Evolutionary conservation across 2,888 invertebrate genomes (phyloP).

Genomic region (Myathropa florea): DNA sequence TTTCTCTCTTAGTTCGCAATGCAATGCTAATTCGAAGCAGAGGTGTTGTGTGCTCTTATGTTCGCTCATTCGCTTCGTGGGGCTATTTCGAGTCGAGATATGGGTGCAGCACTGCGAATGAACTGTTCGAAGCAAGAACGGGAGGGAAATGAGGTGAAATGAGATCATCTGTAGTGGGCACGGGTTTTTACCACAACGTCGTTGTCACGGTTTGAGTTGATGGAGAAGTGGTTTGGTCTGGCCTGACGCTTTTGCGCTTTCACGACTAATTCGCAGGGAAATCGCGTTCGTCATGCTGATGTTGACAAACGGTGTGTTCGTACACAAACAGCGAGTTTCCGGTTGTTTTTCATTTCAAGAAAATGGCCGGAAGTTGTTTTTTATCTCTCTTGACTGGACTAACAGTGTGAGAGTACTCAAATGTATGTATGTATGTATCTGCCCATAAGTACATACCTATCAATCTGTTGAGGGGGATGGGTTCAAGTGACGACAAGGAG

Average conservation of each 20-base stretch:
- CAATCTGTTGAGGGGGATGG: not conserved
- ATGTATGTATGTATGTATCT: not conserved
- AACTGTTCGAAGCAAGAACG: not conserved
- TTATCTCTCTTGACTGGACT: not conserved
- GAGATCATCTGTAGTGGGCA: slow-evolving; percentile 17
- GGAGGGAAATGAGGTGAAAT: slow-evolving; percentile 22
- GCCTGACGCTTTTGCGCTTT: slow-evolving; percentile 5
- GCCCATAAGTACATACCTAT: not conserved
- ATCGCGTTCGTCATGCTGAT: slow-evolving; percentile 7
- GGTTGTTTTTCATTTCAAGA: slow-evolving; percentile 23
- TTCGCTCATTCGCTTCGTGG: not conserved
- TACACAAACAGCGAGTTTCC: slow-evolving; percentile 24
- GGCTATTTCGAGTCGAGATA: slow-evolving; percentile 2
- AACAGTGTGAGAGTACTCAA: not conserved
- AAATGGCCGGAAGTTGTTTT: slow-evolving; percentile 28
- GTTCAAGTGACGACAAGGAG: not conserved
- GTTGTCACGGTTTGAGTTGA: not conserved
- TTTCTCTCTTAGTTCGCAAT: slow-evolving; percentile 30
- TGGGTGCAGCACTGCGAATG: slow-evolving; percentile 5
- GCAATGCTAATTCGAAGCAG: slow-evolving; percentile 22
- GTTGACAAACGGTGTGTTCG: slow-evolving; percentile 12
- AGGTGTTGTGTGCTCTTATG: slow-evolving; percentile 12
- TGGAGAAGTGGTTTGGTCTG: slow-evolving; percentile 1
- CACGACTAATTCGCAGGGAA: slow-evolving; percentile 11
- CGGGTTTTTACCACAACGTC: not conserved